Evolutionary conservation across 1,140 invertebrate genomes (phyloP), one percentile per base, ranked within the genome.

Genomic region (Bombyx mori): DNA sequence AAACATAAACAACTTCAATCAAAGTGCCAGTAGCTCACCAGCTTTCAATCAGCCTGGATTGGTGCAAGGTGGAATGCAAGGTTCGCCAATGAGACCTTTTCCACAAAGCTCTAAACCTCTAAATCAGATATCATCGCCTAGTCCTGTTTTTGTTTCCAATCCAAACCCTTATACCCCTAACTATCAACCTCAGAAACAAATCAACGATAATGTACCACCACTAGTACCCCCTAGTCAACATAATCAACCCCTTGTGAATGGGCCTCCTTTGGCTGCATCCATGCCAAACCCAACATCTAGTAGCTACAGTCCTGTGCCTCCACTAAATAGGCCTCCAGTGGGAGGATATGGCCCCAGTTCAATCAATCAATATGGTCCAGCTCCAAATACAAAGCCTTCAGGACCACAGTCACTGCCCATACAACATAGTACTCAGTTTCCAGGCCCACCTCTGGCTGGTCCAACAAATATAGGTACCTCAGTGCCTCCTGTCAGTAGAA

Each of bases 151-250:
- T 52, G 58, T 67, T 8, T 47, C 68, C 52, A 72, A 66, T 53
- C 57, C 65, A 10, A 67, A 72, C 52, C 55, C 75, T 6, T 82
- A 72, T 49, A 72, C 73, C 57, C 69, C 71, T 44, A 73, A 71
- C 47, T 70, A 71, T 8, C 73, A 71, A 48, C 73, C 73, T 51
- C 75, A 71, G 47, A 56, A 64, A 58, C 86, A 89, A 68, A 88
- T 89, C 12, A 88, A 88, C 70, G 77, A 87, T 52, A 88, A 83
- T 75, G 71, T 81, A 57, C 83, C 86, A 62, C 85, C 86, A 56
- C 75, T 88, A 12, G 66, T 81, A 68, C 66, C 85, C 58, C 79
- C 84, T 82, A 88, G 76, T 82, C 81, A 85, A 60, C 74, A 63
- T 57, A 77, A 68, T 63, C 81, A 83, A 67, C 72, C 78, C 56